A percentile compares a stretch with the other conserved stretches of the same genome.
Conservation (phyloP, 2,888 invertebrate species). For the Myathropa florea region DNA sequence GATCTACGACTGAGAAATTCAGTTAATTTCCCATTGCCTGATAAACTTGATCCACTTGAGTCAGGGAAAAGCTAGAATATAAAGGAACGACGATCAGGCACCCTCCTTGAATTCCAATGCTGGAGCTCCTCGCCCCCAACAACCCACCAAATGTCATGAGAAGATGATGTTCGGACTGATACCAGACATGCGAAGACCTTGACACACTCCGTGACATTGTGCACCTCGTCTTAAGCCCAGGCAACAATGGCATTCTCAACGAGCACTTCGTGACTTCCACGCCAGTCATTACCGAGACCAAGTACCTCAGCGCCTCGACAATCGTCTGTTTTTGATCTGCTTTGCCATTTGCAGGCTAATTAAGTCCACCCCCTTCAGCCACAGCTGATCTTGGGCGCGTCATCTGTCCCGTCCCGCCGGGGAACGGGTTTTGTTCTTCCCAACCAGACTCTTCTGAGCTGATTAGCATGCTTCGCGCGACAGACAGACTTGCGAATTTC, state of each 20-base stretch:
- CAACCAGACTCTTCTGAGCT: neutral
- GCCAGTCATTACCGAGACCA: neutral
- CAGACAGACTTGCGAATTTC: neutral
- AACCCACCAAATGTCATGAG: neutral
- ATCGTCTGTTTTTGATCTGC: neutral
- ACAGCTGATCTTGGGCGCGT: neutral
- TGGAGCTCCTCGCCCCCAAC: neutral
- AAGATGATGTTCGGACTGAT: neutral
- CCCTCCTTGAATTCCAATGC: too few species aligned
- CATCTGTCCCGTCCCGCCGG: neutral
- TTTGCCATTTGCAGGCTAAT: neutral
- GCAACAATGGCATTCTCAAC: neutral
- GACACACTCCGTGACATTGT: neutral
- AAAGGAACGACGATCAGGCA: too few species aligned
- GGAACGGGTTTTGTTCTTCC: neutral
- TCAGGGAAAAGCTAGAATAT: too few species aligned
- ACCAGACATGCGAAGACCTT: neutral
- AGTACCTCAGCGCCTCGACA: neutral
- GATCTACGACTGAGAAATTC: too few species aligned
- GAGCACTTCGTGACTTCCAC: neutral
- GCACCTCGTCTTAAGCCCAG: neutral
- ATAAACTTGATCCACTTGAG: too few species aligned
- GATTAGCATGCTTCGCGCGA: neutral
- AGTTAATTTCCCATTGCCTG: too few species aligned
- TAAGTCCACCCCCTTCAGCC: neutral